These are phyloP conservation scores for Rhagoletis pomonella DNA, from an alignment of 1,140 invertebrate genomes.

Conservation along the genomic window DNA sequence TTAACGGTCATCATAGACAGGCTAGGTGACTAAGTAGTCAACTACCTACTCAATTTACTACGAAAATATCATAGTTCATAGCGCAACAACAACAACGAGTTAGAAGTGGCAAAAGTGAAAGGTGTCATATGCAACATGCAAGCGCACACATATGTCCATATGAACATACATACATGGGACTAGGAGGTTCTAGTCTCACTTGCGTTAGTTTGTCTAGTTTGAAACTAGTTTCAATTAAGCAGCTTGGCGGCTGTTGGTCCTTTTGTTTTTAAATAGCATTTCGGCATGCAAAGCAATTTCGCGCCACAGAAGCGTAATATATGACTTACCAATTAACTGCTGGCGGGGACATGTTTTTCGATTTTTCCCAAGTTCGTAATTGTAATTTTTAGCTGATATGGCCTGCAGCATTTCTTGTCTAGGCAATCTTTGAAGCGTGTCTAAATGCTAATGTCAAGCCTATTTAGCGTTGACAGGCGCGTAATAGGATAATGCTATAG, in stretches of 20 bases:
- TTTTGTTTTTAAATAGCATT: neutral
- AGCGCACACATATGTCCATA: conserved; percentile 12
- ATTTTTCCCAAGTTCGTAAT: neutral
- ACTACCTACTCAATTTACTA: neutral
- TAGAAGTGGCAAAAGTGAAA: conserved; percentile 15
- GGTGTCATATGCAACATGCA: conserved; percentile 16
- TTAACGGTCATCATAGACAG: conserved; percentile 48
- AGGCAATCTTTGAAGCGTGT: conserved; percentile 45
- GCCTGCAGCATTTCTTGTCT: conserved; percentile 41
- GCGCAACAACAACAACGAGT: neutral
- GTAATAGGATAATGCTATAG: conserved; percentile 15
- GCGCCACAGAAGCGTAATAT: conserved; percentile 46
- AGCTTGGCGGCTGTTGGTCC: conserved; percentile 39
- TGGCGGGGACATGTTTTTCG: conserved; percentile 30
- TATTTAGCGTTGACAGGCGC: conserved; percentile 44
- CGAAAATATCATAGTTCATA: neutral
- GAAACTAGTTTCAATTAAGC: conserved; percentile 45
- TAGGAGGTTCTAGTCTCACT: neutral
- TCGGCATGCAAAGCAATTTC: conserved; percentile 51
- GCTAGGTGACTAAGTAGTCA: conserved; percentile 8
- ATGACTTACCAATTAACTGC: conserved; percentile 49
- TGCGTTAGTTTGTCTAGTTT: conserved; percentile 8
- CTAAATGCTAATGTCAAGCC: conserved; percentile 40
- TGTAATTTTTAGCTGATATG: neutral
- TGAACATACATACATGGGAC: too few relatives aligned